phyloP scores from a whole-genome alignment of 2,888 invertebrate genomes.

The Vanessa cardui region DNA sequence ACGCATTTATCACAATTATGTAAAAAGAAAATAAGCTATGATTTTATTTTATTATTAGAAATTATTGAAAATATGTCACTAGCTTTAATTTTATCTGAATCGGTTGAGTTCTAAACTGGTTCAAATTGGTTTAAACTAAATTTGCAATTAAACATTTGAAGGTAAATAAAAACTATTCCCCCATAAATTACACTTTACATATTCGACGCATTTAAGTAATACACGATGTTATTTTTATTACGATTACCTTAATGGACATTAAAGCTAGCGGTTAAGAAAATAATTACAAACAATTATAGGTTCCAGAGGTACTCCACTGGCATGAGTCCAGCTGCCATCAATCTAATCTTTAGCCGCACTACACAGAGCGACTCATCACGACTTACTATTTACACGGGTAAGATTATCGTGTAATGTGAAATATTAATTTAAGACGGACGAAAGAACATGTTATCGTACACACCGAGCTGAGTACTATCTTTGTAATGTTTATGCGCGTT shows the following conservation, averaged over 20 bases:
- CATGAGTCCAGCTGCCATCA: conserved; percentile 18
- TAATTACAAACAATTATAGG: conserved; percentile 13
- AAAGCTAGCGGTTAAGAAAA: not conserved
- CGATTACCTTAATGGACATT: conserved; percentile 8
- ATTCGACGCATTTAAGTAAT: too few species aligned
- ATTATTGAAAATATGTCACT: too few species aligned
- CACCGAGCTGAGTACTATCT: not conserved
- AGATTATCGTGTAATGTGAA: conserved; percentile 60
- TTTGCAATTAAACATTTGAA: too few species aligned
- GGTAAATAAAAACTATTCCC: too few species aligned
- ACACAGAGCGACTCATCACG: conserved; percentile 49
- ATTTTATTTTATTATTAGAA: too few species aligned
- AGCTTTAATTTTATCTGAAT: too few species aligned
- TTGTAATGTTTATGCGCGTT: not conserved
- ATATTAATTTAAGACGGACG: conserved; percentile 56
- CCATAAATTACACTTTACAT: too few species aligned
- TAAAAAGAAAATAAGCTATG: too few species aligned
- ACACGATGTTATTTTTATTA: too few species aligned
- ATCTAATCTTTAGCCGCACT: conserved; percentile 30
- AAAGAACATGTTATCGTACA: not conserved
- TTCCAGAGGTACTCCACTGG: conserved; percentile 2
- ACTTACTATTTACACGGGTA: conserved; percentile 53
- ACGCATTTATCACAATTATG: too few species aligned
- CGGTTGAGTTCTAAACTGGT: too few species aligned
- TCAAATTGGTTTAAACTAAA: too few species aligned